These are phyloP conservation scores for Leptopilina clavipes DNA, from an alignment of 1,140 invertebrate genomes.

Conservation along the genomic window DNA sequence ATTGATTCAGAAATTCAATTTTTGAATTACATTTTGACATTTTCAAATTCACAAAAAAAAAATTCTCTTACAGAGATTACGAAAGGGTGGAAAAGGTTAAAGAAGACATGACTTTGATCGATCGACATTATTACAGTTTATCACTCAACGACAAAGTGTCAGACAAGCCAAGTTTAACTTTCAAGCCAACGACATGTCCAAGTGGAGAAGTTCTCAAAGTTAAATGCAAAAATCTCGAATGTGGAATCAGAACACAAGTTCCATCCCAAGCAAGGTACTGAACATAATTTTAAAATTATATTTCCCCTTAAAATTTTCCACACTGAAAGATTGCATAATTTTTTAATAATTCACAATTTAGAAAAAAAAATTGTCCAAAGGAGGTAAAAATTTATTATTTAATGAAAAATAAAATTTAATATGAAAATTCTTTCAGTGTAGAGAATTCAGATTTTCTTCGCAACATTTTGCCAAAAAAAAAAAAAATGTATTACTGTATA, in stretches of 20 bases:
- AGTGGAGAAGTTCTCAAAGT: slow-evolving; percentile 80
- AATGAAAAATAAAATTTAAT: no score
- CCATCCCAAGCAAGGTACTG: slow-evolving; percentile 79
- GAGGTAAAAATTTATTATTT: no score
- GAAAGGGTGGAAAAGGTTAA: slow-evolving; percentile 74
- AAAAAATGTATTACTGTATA: background rate
- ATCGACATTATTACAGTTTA: slow-evolving; percentile 74
- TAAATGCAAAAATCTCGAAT: slow-evolving; percentile 82
- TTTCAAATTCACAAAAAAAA: background rate
- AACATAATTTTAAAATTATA: background rate
- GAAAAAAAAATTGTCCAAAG: no score
- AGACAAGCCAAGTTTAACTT: slow-evolving; percentile 78
- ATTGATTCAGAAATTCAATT: no score
- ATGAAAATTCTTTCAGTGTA: no score
- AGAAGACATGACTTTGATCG: slow-evolving; percentile 61
- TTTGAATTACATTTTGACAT: no score
- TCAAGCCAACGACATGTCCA: slow-evolving; percentile 79
- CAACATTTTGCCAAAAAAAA: background rate
- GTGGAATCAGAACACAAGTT: slow-evolving; percentile 82
- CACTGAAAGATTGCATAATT: no score
- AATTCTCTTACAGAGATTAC: slow-evolving; percentile 72
- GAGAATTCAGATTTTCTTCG: no score
- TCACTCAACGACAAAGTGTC: slow-evolving; percentile 65
- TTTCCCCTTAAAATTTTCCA: no score
- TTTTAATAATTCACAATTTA: no score